Evolutionary conservation across 2,113 vertebrate species (phyloP).

Genomic region (Cyanoramphus novaezelandiae): DNA sequence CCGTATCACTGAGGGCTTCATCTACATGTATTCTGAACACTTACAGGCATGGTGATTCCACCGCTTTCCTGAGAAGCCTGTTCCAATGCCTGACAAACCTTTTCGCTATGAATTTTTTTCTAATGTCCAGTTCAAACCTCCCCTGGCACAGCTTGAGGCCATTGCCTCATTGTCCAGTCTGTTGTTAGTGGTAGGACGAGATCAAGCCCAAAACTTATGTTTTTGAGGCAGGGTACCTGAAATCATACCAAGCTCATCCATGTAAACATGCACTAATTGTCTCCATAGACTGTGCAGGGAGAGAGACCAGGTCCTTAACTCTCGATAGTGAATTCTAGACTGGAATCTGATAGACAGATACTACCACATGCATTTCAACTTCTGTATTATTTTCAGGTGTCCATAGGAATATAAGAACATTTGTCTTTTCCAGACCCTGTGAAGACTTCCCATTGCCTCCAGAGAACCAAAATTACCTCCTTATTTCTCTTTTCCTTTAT

Average conservation of each 20-base stretch:
- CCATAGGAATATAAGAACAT: neutral
- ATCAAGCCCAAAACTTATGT: rapidly evolving
- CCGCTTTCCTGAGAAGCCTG: neutral
- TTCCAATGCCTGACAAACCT: neutral
- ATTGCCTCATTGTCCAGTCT: neutral
- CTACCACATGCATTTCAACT: rapidly evolving
- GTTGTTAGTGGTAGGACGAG: neutral
- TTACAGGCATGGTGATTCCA: neutral
- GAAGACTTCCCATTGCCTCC: neutral
- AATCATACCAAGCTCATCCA: neutral
- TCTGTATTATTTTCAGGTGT: neutral
- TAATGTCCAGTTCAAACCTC: neutral
- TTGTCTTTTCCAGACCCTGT: neutral
- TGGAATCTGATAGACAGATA: neutral
- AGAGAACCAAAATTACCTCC: neutral
- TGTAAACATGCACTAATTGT: neutral
- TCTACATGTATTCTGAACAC: neutral
- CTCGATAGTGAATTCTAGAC: neutral
- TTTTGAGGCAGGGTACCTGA: neutral
- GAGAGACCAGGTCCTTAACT: rapidly evolving
- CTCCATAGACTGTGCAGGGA: neutral
- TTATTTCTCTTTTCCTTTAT: neutral
- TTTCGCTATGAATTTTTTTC: neutral
- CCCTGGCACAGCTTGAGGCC: neutral
- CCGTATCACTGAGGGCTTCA: neutral